These are phyloP conservation scores for Trichogramma pretiosum DNA, from an alignment of 1,140 invertebrate genomes.

Conservation along the genomic window DNA sequence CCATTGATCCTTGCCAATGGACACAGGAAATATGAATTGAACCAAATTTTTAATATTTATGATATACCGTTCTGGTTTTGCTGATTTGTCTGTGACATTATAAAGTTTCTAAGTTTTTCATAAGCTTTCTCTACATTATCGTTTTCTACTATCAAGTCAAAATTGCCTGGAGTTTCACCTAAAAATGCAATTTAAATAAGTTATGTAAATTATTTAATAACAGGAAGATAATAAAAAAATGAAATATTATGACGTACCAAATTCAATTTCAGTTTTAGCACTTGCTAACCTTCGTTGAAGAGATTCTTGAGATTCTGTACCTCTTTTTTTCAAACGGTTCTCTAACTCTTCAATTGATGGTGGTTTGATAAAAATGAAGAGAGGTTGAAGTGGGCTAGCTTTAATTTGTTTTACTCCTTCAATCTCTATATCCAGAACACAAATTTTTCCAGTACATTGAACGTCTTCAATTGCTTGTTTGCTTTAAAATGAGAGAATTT, in stretches of 20 bases:
- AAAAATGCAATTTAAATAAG: conserved; percentile 12
- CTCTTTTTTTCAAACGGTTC: conserved; percentile 62
- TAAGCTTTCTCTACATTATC: conserved; percentile 86
- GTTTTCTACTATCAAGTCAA: conserved; percentile 87
- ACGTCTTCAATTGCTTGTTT: conserved; percentile 81
- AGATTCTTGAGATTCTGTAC: conserved; percentile 85
- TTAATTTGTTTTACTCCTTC: conserved; percentile 93
- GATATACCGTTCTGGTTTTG: conserved; percentile 23
- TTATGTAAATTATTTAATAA: background rate
- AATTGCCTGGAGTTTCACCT: conserved; percentile 71
- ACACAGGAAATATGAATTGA: conserved; percentile 7
- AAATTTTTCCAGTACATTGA: conserved; percentile 70
- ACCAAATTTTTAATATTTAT: background rate
- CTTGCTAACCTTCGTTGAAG: conserved; percentile 63
- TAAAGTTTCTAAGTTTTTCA: conserved; percentile 63
- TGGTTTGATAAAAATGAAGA: conserved; percentile 89
- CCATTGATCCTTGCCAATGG: background rate
- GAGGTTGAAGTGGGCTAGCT: conserved; percentile 69
- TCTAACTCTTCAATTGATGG: conserved; percentile 77
- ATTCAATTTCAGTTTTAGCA: conserved; percentile 74
- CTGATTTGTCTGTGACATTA: conserved; percentile 49
- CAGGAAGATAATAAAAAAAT: background rate
- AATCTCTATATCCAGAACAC: conserved; percentile 92
- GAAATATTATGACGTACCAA: conserved; percentile 49
- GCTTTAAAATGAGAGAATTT: conserved; percentile 50